Evolutionary conservation across 2,797 vertebrate species (phyloP), one percentile per base, ranked within the genome.

Genomic region (Cossypha caffra): DNA sequence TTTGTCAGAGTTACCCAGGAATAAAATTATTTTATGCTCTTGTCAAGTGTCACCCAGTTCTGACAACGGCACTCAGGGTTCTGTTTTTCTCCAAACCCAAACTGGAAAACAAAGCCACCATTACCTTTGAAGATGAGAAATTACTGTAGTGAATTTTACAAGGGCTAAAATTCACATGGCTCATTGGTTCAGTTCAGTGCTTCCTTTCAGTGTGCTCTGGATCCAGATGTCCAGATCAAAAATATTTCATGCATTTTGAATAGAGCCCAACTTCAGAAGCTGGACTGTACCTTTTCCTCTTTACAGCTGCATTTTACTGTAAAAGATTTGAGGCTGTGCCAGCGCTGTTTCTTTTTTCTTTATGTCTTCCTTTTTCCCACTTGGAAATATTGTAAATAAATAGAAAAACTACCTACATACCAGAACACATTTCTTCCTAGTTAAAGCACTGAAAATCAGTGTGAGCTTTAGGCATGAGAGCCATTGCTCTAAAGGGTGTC

Each of bases 11-110:
- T 73, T 78, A 90, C n/a, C n/a, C 76, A 58, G 73, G 73, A 95
- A 93, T 93, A 91, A 93, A 95, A 93, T 86, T 51, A 86, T 81
- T 90, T 90, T 88, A 86, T 86, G 77, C 59, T 81, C 47, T 73
- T 78, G 69, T 94, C 86, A 90, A 86, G 63, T 58, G 47, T 50
- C 63, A 73, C 62, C 73, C 79, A 67, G 37, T 59, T 88, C 80
- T 73, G 63, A 84, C 55, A 84, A 58, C 3, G 10, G 51, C 23
- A 29, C 43, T 91, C 47, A 42, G 33, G 47, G 64, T 64, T 77
- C 47, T 81, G 43, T 66, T 52, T 31, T 55, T 64, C 68, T 93
- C 6, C 37, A 84, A 94, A 81, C 7, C 10, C 55, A 86, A 81
- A 86, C 2, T 69, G 45, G 80, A 88, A 91, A 81, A 92, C 55